These are phyloP conservation scores for Gallinago media DNA, from an alignment of 2,113 vertebrate species.

Conservation along the genomic window DNA sequence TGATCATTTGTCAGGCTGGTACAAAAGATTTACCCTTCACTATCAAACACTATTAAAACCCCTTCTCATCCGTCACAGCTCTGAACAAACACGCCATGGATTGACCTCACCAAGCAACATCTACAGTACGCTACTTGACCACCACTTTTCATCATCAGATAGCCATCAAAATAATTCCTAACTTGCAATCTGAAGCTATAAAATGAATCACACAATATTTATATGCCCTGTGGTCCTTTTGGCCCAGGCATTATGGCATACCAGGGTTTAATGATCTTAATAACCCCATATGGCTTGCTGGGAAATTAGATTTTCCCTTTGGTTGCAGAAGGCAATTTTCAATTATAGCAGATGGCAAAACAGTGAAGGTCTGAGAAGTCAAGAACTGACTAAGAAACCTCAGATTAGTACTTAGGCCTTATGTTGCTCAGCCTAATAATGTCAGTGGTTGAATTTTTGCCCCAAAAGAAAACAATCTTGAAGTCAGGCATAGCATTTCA, in stretches of 20 bases:
- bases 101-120: constrained; percentile 5
- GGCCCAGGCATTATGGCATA: constrained; percentile 54
- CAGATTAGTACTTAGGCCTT: constrained; percentile 49
- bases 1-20: neutral
- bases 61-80: constrained; percentile 6
- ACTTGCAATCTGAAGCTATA: constrained; percentile 23
- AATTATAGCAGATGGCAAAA: constrained; percentile 71
- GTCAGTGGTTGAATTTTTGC: constrained; percentile 3
- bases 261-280: constrained; percentile 66
- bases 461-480: neutral
- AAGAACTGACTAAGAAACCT: constrained; percentile 58
- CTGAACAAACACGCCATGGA: neutral
- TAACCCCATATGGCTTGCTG: constrained; percentile 70
- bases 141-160: constrained; percentile 32
- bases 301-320: constrained; percentile 71
- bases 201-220: constrained; percentile 60
- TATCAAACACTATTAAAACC: constrained; percentile 22
- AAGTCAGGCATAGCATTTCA: neutral
- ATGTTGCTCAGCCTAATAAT: constrained; percentile 17
- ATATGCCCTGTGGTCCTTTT: constrained; percentile 41
- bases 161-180: constrained; percentile 40
- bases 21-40: neutral
- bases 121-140: constrained; percentile 33
- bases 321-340: constrained; percentile 68
- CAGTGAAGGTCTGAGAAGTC: constrained; percentile 68